These are phyloP conservation scores for Chaetorhynchus papuensis DNA, from an alignment of 2,113 vertebrate genomes.

Conservation along the genomic window DNA sequence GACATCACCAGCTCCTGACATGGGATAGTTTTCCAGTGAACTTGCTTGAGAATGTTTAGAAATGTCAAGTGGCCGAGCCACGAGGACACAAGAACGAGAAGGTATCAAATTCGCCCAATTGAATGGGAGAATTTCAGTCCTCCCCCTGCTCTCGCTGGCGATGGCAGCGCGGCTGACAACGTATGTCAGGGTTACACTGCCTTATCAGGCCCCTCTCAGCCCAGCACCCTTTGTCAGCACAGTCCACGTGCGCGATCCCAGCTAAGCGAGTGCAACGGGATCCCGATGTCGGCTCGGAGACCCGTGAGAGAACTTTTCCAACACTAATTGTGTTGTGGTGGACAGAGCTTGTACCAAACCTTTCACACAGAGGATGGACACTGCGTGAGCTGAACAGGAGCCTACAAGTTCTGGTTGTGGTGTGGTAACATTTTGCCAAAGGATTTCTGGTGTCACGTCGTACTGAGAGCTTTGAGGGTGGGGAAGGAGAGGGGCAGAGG, in stretches of 20 bases:
- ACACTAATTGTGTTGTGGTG: not conserved
- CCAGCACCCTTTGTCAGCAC: not conserved
- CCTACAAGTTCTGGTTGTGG: not conserved
- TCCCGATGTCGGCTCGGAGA: accelerated
- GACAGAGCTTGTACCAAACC: not conserved
- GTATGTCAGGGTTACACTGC: not conserved
- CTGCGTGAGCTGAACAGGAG: not conserved
- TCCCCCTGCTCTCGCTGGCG: constrained; percentile 35
- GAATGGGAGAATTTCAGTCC: constrained; percentile 48
- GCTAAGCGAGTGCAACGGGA: not conserved
- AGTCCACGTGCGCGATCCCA: not conserved
- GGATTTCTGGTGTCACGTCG: not conserved
- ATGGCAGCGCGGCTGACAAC: constrained; percentile 26
- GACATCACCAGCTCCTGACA: constrained; percentile 62
- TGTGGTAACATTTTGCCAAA: not conserved
- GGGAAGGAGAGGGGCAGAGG: not conserved
- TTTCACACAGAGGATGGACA: not conserved
- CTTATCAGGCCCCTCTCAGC: constrained; percentile 8
- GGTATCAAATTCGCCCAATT: constrained; percentile 62
- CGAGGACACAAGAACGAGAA: constrained; percentile 45
- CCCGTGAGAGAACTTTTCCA: not conserved
- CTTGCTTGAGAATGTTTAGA: constrained; percentile 66
- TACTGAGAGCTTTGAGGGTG: not conserved
- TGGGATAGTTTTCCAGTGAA: constrained; percentile 62
- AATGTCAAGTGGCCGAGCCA: constrained; percentile 61